Base-by-base conservation (phyloP, 1,140 invertebrate species). In the Hylaeus volcanicus region DNA sequence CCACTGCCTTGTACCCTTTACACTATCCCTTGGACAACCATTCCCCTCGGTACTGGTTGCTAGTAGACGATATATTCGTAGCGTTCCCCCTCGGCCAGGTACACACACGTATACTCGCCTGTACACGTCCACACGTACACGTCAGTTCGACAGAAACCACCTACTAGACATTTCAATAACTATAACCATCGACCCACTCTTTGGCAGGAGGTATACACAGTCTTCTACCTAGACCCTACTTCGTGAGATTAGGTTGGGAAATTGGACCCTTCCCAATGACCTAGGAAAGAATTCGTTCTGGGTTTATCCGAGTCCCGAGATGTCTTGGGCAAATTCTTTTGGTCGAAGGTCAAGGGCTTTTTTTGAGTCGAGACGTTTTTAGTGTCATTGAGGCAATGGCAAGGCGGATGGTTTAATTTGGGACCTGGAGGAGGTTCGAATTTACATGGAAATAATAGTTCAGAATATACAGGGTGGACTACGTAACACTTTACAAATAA, bases 131-230 rank as follows among this genome's bases (percentile, higher is more conserved):
- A 53, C 55, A 79, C 58, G 45, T 15, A 37, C 2, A 2, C 9
- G 9, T n/a, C 4, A 6, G 37, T 14, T 12, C 26, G 37, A 68
- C 61, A 61, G 15, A 81, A 69, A 84, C 83, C 65, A 56, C 41
- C 79, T 71, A 76, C 80, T 83, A 78, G 45, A 81, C 70, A 86
- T 86, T 84, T 86, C 86, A 83, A 88, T 88, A 85, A 88, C 86
- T 76, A 88, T 88, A 88, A 88, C 81, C 64, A 74, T 64, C 56
- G 70, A 64, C 66, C 37, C 63, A 56, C 37, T 51, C 39, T 39
- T 75, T 63, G 5, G 26, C 3, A 14, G 26, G 74, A 39, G 26
- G 11, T 26, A 26, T 43, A 53, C 45, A 5, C 58, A 15, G 53
- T n/a, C 37, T 55, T 55, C 11, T 1, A 2, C 15, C 41, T 11